Evolutionary conservation across 2,888 invertebrate genomes (phyloP).

Genomic region (Pseudococcus viburni): DNA sequence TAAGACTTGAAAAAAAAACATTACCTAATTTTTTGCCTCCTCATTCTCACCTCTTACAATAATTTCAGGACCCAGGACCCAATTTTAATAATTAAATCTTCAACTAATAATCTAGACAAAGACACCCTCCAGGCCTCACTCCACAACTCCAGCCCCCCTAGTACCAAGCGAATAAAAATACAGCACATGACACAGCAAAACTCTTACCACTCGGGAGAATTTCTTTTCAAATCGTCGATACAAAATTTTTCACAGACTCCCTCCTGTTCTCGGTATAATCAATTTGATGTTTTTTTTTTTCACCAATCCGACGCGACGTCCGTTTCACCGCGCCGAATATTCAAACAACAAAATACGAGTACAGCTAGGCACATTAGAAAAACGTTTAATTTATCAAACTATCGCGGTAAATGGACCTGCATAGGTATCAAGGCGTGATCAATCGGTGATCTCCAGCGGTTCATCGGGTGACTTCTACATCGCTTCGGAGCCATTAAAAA

Average conservation of each 20-base stretch:
- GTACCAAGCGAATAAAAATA: not conserved
- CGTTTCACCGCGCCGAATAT: not conserved
- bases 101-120: too few relatives aligned
- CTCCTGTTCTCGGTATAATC: constrained; percentile 19
- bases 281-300: not conserved
- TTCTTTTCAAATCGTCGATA: not conserved
- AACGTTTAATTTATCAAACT: constrained; percentile 16
- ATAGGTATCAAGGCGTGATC: constrained; percentile 21
- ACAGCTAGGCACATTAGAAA: not conserved
- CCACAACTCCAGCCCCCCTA: too few relatives aligned
- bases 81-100: too few relatives aligned
- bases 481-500: not conserved
- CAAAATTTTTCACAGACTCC: constrained; percentile 13
- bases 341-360: constrained; percentile 13
- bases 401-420: not conserved
- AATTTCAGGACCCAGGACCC: too few relatives aligned
- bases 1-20: too few relatives aligned
- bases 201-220: not conserved
- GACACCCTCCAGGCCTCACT: too few relatives aligned
- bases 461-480: constrained; percentile 21
- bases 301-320: not conserved
- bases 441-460: constrained; percentile 25
- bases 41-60: too few relatives aligned
- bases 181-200: not conserved
- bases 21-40: too few relatives aligned